Evolutionary conservation across 1,140 invertebrate genomes (phyloP).

Genomic region (Drosophila novamexicana): DNA sequence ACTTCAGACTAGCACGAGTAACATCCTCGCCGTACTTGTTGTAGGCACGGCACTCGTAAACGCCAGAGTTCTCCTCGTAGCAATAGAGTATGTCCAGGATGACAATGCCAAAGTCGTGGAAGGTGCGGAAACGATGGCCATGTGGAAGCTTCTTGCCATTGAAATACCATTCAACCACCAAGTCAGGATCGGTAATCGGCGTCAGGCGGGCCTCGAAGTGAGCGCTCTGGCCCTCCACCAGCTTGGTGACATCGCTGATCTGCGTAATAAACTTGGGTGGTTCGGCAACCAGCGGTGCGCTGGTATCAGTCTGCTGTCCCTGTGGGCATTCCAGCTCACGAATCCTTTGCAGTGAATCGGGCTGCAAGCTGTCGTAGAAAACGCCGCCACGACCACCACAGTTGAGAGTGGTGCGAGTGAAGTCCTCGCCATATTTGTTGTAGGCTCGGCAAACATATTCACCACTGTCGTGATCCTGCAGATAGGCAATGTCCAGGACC

Average conservation of each 20-base stretch:
- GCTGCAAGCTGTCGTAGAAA: constrained; percentile 96
- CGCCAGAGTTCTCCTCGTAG: constrained; percentile 98
- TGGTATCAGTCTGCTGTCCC: constrained; percentile 86
- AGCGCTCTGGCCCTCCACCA: constrained; percentile 96
- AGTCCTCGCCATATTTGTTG: constrained; percentile 96
- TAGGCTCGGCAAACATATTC: constrained; percentile 95
- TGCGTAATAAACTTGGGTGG: constrained; percentile 96
- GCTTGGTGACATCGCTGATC: constrained; percentile 91
- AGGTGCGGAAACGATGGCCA: constrained; percentile 97
- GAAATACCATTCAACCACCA: constrained; percentile 97
- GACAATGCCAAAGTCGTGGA: constrained; percentile 98
- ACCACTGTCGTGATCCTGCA: constrained; percentile 96
- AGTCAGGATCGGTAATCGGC: constrained; percentile 95
- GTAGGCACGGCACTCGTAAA: constrained; percentile 95
- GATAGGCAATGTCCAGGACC: constrained; percentile 96
- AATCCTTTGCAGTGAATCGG: constrained; percentile 95
- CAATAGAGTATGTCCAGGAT: constrained; percentile 98
- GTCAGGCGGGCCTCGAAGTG: constrained; percentile 96
- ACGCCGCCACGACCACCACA: constrained; percentile 95
- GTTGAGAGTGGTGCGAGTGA: constrained; percentile 91
- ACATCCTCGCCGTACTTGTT: constrained; percentile 96
- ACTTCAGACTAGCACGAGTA: constrained; percentile 94
- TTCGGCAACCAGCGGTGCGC: constrained; percentile 89
- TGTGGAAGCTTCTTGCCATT: constrained; percentile 96
- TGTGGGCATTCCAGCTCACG: constrained; percentile 92